Evolutionary conservation across 2,888 invertebrate genomes (phyloP).

Genomic region (Seira ritae): DNA sequence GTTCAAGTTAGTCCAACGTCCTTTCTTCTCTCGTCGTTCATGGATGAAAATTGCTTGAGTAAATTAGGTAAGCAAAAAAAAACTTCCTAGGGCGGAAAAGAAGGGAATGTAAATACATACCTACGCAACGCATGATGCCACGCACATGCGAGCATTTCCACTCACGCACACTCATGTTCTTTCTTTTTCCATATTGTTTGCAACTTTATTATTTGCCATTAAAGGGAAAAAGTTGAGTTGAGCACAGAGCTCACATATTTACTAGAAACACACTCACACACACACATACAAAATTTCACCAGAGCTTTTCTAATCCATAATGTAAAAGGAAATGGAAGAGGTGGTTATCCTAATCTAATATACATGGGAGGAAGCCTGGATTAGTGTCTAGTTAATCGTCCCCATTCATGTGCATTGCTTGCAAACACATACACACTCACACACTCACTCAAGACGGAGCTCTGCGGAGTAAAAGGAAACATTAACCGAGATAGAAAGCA

Average conservation of each 20-base stretch:
- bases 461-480: background rate
- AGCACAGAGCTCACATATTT: too few species aligned
- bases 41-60: background rate
- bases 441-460: background rate
- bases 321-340: slow-evolving; percentile 62
- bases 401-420: slow-evolving; percentile 36
- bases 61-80: background rate
- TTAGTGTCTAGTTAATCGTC: slow-evolving; percentile 56
- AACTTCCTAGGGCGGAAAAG: background rate
- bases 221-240: background rate
- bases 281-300: background rate
- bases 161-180: background rate
- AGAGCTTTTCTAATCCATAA: slow-evolving; percentile 46
- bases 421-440: slow-evolving; percentile 9
- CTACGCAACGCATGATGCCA: background rate
- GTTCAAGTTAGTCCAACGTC: too few species aligned
- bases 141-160: background rate
- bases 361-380: slow-evolving; percentile 55
- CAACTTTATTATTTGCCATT: background rate
- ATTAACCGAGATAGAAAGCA: slow-evolving; percentile 9
- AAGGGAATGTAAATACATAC: background rate
- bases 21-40: too few species aligned
- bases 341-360: slow-evolving; percentile 64
- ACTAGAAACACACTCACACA: slow-evolving; percentile 8
- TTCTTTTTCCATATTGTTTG: background rate